These are phyloP conservation scores for Pomacea maculata DNA, from an alignment of 1,140 invertebrate genomes.

Conservation along the genomic window DNA sequence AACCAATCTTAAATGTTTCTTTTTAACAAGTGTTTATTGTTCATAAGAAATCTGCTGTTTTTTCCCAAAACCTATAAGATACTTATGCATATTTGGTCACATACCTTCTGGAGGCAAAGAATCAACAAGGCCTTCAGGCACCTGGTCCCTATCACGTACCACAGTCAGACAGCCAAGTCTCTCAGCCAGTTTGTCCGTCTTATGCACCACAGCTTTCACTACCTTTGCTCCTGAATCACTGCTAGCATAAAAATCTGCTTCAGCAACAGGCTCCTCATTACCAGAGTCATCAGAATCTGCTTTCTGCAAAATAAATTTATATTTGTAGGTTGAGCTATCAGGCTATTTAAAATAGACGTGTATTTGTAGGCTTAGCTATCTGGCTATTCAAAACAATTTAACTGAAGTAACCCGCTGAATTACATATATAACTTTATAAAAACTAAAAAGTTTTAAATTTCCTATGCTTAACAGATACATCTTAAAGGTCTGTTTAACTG, in stretches of 20 bases:
- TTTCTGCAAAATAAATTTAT: constrained; percentile 70
- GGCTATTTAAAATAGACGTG: too few species aligned
- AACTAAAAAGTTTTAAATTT: too few species aligned
- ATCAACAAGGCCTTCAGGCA: constrained; percentile 68
- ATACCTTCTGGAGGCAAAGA: constrained; percentile 75
- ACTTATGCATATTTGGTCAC: background rate
- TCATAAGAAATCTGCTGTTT: too few species aligned
- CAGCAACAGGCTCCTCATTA: constrained; percentile 84
- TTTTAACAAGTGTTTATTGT: too few species aligned
- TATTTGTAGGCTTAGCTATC: too few species aligned
- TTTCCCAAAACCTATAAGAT: background rate
- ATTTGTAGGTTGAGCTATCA: too few species aligned
- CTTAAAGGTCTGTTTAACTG: too few species aligned
- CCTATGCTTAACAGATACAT: too few species aligned
- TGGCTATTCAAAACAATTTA: too few species aligned
- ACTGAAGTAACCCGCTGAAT: too few species aligned
- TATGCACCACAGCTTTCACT: constrained; percentile 45
- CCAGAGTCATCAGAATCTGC: constrained; percentile 92
- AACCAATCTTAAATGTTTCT: too few species aligned
- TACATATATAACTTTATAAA: too few species aligned
- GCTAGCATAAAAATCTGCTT: constrained; percentile 64
- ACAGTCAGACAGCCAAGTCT: constrained; percentile 62
- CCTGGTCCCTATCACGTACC: constrained; percentile 55
- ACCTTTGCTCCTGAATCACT: constrained; percentile 27
- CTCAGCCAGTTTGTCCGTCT: constrained; percentile 65